Percentiles rank a stretch among this genome's conserved stretches.
phyloP scores from a whole-genome alignment of 2,797 vertebrate species.

The Myripristis jacobus region DNA sequence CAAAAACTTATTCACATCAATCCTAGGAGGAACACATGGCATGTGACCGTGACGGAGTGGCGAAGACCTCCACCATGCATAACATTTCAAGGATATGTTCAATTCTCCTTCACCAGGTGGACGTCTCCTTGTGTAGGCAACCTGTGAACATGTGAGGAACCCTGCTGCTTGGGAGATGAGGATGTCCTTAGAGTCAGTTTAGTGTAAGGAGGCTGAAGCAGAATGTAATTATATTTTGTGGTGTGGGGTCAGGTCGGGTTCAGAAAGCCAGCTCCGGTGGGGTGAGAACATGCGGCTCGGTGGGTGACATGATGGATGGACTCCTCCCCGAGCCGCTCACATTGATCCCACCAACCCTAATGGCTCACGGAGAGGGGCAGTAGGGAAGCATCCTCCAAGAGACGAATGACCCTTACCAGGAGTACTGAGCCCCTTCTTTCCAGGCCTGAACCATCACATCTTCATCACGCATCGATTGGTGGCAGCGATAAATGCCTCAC shows the following conservation, averaged over 20 bases:
- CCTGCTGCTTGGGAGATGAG: slow-evolving; percentile 38
- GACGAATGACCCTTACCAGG: slow-evolving; percentile 64
- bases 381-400: slow-evolving; percentile 65
- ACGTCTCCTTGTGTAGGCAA: not conserved
- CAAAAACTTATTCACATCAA: too few relatives aligned
- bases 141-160: slow-evolving; percentile 8
- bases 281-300: slow-evolving; percentile 28
- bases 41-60: not conserved
- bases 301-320: slow-evolving; percentile 75
- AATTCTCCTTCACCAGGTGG: slow-evolving; percentile 12
- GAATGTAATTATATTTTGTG: slow-evolving; percentile 67
- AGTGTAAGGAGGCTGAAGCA: slow-evolving; percentile 30
- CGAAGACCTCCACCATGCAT: not conserved
- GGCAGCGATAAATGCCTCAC: slow-evolving; percentile 73
- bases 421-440: slow-evolving; percentile 41
- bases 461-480: slow-evolving; percentile 75
- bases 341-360: slow-evolving; percentile 77
- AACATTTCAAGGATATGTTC: not conserved
- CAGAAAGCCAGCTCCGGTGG: slow-evolving; percentile 46
- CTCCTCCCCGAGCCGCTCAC: slow-evolving; percentile 39
- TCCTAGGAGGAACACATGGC: too few relatives aligned
- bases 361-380: slow-evolving; percentile 60
- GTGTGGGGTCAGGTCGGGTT: slow-evolving; percentile 57
- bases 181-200: slow-evolving; percentile 36
- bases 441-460: slow-evolving; percentile 69